Conservation (phyloP, 2,113 vertebrate species). For the Pandion haliaetus region DNA sequence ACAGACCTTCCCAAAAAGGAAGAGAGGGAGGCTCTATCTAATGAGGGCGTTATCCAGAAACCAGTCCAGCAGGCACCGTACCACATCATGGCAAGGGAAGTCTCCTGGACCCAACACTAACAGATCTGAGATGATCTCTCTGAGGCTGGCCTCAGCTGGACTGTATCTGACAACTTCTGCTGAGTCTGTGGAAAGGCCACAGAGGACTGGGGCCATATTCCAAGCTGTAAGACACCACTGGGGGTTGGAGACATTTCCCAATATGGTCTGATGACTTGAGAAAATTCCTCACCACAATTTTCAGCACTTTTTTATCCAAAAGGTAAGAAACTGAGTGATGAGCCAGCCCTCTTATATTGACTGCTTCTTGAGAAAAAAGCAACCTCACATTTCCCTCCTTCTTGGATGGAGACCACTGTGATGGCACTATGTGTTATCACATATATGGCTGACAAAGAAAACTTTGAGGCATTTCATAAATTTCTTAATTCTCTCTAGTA, state of each 20-base stretch:
- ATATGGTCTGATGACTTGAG: neutral
- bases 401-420: neutral
- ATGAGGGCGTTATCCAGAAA: neutral
- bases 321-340: neutral
- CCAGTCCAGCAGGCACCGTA: neutral
- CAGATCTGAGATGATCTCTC: neutral
- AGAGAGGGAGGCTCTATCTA: neutral
- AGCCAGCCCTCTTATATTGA: neutral
- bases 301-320: neutral
- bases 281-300: neutral
- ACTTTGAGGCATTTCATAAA: neutral
- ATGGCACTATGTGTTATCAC: neutral
- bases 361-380: neutral
- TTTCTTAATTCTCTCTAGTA: neutral
- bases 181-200: neutral
- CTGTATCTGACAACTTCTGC: neutral
- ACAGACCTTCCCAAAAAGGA: neutral
- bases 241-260: neutral
- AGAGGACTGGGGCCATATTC: neutral
- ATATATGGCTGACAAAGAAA: neutral
- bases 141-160: neutral
- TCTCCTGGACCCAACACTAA: neutral
- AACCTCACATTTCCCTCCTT: neutral
- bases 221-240: neutral
- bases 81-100: neutral